phyloP scores from a whole-genome alignment of 2,888 invertebrate genomes.

The Liopterus haemorrhoidalis region DNA sequence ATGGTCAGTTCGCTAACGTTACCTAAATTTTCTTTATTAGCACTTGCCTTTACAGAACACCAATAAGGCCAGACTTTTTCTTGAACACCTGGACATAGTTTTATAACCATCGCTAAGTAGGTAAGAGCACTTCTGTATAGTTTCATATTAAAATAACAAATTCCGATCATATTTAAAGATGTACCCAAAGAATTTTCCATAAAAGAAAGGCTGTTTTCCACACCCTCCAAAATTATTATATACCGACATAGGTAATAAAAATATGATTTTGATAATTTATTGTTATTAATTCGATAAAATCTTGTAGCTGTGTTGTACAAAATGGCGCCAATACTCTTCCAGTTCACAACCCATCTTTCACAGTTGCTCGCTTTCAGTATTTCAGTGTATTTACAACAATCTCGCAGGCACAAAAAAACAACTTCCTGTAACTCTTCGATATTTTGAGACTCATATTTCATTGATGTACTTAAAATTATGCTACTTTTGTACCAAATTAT shows the following conservation, averaged over 20 bases:
- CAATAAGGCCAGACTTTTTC: conserved; percentile 30
- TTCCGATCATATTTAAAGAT: conserved; percentile 11
- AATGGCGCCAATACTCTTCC: conserved; percentile 8
- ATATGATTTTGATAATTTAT: conserved; percentile 8
- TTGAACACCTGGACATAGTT: conserved; percentile 27
- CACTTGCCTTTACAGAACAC: conserved; percentile 33
- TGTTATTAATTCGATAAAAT: conserved; percentile 14
- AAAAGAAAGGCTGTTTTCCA: conserved; percentile 4
- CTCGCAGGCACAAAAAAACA: conserved; percentile 2
- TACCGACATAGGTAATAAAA: conserved; percentile 4
- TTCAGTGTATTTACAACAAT: conserved; percentile 4
- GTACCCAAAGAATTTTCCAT: conserved; percentile 10
- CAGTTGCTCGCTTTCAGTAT: background rate
- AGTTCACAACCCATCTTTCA: conserved; percentile 6
- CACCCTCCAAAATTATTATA: conserved; percentile 10
- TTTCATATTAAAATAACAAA: conserved; percentile 11
- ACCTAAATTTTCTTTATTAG: conserved; percentile 23
- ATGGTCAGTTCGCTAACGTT: conserved; percentile 33
- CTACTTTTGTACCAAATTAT: conserved; percentile 1
- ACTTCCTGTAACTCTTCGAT: conserved; percentile 7
- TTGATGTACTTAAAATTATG: background rate
- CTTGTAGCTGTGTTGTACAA: conserved; percentile 10
- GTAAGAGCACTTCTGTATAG: conserved; percentile 27
- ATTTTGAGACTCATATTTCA: conserved; percentile 1
- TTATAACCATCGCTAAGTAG: conserved; percentile 31